Evolutionary conservation across 2,888 invertebrate genomes (phyloP).

Genomic region (Osmoderma eremita): DNA sequence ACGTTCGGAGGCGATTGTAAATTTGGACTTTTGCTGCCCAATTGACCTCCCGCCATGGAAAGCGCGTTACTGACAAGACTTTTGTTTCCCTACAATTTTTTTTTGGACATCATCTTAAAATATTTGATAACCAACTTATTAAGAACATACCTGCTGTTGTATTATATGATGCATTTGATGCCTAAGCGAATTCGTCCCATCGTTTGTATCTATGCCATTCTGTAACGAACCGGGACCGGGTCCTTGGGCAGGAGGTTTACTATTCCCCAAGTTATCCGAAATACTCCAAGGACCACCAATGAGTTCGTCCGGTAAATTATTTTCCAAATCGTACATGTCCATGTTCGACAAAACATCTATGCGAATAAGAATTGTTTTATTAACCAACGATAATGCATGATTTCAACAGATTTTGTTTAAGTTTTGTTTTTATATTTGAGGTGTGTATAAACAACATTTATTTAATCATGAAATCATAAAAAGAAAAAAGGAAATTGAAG

Average conservation of each 20-base stretch:
- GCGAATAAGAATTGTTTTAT: not conserved
- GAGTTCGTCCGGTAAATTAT: constrained; percentile 91
- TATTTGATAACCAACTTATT: not conserved
- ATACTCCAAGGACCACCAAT: constrained; percentile 81
- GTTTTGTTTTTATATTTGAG: not conserved
- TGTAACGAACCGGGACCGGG: constrained; percentile 81
- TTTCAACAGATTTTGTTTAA: not conserved
- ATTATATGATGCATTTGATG: constrained; percentile 74
- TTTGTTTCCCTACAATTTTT: constrained; percentile 72
- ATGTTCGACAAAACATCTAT: constrained; percentile 84
- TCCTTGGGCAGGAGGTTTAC: constrained; percentile 84
- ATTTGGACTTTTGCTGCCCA: constrained; percentile 85
- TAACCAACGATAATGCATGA: no score
- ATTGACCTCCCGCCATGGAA: constrained; percentile 77
- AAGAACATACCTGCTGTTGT: constrained; percentile 67
- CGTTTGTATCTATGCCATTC: constrained; percentile 77
- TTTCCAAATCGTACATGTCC: constrained; percentile 90
- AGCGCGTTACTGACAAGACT: constrained; percentile 76
- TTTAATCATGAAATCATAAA: not conserved
- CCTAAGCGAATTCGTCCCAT: constrained; percentile 63
- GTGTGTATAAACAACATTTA: constrained; percentile 27
- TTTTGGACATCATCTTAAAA: not conserved
- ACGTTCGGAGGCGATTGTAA: constrained; percentile 88
- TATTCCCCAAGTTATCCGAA: constrained; percentile 69
- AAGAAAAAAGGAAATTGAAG: constrained; percentile 27